Base-by-base conservation (phyloP, 2,113 vertebrate genomes). In the Colossoma macropomum region DNA sequence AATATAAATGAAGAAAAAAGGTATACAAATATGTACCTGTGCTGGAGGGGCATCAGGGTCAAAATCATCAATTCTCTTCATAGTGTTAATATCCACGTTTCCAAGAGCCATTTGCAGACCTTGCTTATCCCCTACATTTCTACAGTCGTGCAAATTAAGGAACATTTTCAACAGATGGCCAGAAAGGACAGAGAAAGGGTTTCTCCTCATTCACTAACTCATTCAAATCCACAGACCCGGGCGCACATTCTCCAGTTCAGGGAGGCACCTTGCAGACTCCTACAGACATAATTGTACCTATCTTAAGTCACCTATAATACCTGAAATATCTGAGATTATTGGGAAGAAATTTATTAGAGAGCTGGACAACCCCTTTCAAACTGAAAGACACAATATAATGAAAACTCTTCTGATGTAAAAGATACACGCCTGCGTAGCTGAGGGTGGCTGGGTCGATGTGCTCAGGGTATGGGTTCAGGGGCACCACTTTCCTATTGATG, bases 371-470 rank as follows among this genome's bases (percentile, higher is more conserved):
- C 16, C 11, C 52, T 4, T 19, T 54, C 17, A 54, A 23, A 23
- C 8, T 5, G 1, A 56, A 23, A 21, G 5, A 56, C 54, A 56
- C 4, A 23, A 21, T 19, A 56, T 23, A 3, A 56, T 23, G 2
- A 3, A 0, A 56, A 17, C 50, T 52, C 50, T 15, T 15, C 13
- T 50, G 4, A 56, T 27, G 59, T 25, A 87, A 96, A 98, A 96
- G 98, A 98, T 99, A 99, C 98, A 75, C 91, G 27, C 98, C 98
- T 59, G 98, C 98, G 0, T 99, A 99, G 89, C 81, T 87, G 7
- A 99, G 93, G 9, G 93, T 89, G 89, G 93, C 75, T 0, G 94
- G 95, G 86, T 97, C 93, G 13, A 96, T 1, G 69, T 94, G 93
- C 50, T 96, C 94, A 12, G 87, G 92, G 78, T 99, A 99, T 0